Evolutionary conservation across 2,888 invertebrate species (phyloP).

Genomic region (Seladonia tumulorum): DNA sequence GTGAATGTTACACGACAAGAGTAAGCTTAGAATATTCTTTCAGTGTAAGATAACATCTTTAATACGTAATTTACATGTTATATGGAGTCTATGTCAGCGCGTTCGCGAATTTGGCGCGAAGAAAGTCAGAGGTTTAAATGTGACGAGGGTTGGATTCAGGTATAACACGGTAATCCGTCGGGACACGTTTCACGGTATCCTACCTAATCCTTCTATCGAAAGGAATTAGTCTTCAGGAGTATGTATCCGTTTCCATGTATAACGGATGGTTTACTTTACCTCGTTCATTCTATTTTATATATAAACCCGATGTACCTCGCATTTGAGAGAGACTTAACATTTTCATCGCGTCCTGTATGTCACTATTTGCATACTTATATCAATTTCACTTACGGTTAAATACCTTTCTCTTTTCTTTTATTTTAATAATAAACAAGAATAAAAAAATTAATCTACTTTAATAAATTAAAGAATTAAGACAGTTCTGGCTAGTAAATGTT

Average conservation of each 20-base stretch:
- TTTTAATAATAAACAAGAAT: neutral
- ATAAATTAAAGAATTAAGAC: too few species aligned
- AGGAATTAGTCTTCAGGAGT: conserved; percentile 53
- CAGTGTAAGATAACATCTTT: neutral
- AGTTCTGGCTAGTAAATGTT: too few species aligned
- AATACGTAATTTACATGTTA: conserved; percentile 12
- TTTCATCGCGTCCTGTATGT: neutral
- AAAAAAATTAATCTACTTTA: too few species aligned
- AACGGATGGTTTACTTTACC: conserved; percentile 21
- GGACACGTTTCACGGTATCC: conserved; percentile 51
- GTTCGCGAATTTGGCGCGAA: conserved; percentile 26
- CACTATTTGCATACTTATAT: neutral
- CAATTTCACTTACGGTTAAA: neutral
- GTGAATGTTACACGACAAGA: neutral
- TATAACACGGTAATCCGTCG: conserved; percentile 55
- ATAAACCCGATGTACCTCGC: neutral
- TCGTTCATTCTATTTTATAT: neutral
- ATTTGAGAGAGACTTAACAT: neutral
- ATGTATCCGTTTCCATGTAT: conserved; percentile 21
- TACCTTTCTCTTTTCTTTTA: neutral
- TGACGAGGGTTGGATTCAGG: conserved; percentile 60
- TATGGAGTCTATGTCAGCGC: conserved; percentile 23
- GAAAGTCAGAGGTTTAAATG: conserved; percentile 58
- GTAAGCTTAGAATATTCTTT: neutral
- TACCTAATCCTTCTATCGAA: conserved; percentile 59